Conservation (phyloP, 2,888 invertebrate genomes). For the Tenodera sinensis region DNA sequence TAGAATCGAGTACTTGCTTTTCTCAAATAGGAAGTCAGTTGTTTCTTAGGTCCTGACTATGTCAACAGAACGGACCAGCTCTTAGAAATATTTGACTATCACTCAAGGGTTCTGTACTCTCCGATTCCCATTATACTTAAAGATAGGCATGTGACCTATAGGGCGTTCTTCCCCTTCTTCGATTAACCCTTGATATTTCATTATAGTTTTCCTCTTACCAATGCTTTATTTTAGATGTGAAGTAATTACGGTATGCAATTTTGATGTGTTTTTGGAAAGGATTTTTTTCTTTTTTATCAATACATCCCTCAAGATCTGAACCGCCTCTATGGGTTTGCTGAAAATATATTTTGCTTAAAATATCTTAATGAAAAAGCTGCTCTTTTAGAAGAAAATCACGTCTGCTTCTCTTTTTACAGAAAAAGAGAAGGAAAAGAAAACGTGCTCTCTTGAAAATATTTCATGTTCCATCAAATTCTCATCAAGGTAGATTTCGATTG, state of each 20-base stretch:
- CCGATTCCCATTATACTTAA: no score
- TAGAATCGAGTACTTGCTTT: no score
- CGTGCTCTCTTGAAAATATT: background rate
- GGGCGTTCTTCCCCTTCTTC: background rate
- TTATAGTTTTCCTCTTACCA: background rate
- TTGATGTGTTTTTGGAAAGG: background rate
- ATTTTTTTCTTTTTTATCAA: background rate
- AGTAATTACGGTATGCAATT: background rate
- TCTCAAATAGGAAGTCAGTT: no score
- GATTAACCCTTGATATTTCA: background rate
- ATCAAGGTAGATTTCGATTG: slow-evolving; percentile 9
- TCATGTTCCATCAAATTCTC: slow-evolving; percentile 28
- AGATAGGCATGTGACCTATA: no score
- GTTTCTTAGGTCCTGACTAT: no score
- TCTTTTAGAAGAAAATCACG: background rate
- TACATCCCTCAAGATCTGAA: background rate
- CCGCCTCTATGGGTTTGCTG: background rate
- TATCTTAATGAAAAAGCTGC: background rate
- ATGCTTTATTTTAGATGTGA: background rate
- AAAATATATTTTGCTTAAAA: background rate
- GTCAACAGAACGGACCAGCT: no score
- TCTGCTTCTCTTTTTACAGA: background rate
- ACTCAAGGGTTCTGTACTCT: no score
- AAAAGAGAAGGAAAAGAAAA: background rate
- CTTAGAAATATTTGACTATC: no score